Base-by-base conservation (phyloP, 2,797 vertebrate species). In the Premnoplex brunnescens region DNA sequence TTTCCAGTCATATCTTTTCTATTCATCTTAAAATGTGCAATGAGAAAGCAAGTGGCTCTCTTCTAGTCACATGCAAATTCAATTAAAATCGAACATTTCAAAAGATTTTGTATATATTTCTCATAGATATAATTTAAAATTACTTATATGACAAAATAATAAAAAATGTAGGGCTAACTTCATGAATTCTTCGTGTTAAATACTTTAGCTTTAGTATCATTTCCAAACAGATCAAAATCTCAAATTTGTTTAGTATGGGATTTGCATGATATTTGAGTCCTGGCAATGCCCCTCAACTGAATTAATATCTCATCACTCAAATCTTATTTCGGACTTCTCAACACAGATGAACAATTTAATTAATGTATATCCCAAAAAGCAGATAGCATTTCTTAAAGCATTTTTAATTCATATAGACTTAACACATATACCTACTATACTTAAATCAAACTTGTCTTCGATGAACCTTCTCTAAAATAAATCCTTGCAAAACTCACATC, bases 1-100 rank as follows among this genome's bases (percentile, higher is more conserved):
- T 94, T 94, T 94, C 78, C n/a, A 84, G 34, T 85, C 66, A 58
- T 91, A 81, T 75, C 71, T 88, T 86, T 44, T 76, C 43, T 91
- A 28, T 39, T 73, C 30, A 28, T 92, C 81, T 85, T 67, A 73
- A 89, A 87, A 82, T 14, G 23, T 43, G 14, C 41, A 67, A 66
- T 85, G 74, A 76, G 73, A 94, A 85, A 85, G 36, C 66, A 95
- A 77, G 64, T 87, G 60, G 20, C 60, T 48, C 54, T 85, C 60
- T 83, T 49, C 19, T 79, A 60, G 52, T 62, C 52, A 68, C 7
- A 13, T 91, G 56, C 16, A 88, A 92, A 87, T 79, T 78, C 68
- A 80, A 30, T 88, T 95, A 86, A 84, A 93, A 79, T 74, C 32
- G 88, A 82, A 80, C 39, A 76, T 69, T 82, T 91, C 78, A 74